Conservation (phyloP, 2,888 invertebrate genomes). For the Caenorhabditis sp. region DNA sequence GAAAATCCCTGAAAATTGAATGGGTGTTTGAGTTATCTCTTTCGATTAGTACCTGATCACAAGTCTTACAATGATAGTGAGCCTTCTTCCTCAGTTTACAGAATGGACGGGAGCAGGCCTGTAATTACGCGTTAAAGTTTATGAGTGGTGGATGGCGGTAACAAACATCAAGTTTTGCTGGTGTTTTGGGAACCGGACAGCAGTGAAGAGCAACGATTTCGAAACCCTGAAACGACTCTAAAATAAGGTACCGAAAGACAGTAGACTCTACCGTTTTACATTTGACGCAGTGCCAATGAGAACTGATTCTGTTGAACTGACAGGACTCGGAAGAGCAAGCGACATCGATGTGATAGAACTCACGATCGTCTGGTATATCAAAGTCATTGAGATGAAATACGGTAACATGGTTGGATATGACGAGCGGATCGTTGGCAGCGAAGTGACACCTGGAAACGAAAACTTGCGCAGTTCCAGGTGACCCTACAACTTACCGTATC, state of each 20-base stretch:
- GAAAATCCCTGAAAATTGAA: constrained; percentile 66
- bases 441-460: constrained; percentile 63
- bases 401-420: constrained; percentile 66
- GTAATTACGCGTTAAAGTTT: constrained; percentile 4
- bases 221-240: constrained; percentile 44
- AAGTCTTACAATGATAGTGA: constrained; percentile 74
- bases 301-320: constrained; percentile 52
- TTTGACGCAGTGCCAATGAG: constrained; percentile 69
- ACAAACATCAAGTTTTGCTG: constrained; percentile 40
- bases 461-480: not conserved
- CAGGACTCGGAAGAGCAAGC: constrained; percentile 33
- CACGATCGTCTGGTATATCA: constrained; percentile 39
- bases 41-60: constrained; percentile 55
- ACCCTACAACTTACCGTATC: constrained; percentile 37
- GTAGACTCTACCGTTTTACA: constrained; percentile 57
- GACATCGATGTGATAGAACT: constrained; percentile 54
- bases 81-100: constrained; percentile 75
- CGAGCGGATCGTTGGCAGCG: constrained; percentile 67
- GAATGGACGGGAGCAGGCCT: constrained; percentile 73
- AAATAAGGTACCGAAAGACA: too few relatives aligned
- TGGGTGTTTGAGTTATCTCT: too few relatives aligned
- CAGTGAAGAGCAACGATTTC: constrained; percentile 47
- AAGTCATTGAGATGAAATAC: constrained; percentile 55
- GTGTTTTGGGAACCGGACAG: constrained; percentile 10
- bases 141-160: not conserved